These are phyloP conservation scores for Odontocerum albicorne DNA, from an alignment of 2,888 invertebrate species.

Conservation along the genomic window DNA sequence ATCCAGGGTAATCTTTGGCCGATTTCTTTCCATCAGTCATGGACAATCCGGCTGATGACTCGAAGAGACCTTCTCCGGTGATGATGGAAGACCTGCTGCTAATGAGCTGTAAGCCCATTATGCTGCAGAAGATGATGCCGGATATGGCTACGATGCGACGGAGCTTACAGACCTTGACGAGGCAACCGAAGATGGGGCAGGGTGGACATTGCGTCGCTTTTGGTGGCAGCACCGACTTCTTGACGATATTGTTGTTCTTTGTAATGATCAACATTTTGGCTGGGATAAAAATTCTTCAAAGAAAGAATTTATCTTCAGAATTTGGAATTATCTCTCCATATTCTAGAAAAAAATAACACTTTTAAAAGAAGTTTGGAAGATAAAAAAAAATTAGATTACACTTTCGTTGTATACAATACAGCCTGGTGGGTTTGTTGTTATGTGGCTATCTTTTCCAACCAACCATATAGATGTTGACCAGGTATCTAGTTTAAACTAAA, in stretches of 20 bases:
- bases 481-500: too few relatives aligned
- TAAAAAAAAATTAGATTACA: too few relatives aligned
- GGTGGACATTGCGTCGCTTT: background rate
- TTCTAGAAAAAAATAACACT: too few relatives aligned
- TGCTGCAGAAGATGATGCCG: slow-evolving; percentile 9
- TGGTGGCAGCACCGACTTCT: background rate
- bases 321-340: too few relatives aligned
- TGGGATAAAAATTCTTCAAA: background rate
- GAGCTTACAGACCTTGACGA: slow-evolving; percentile 19
- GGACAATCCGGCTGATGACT: background rate
- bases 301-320: too few relatives aligned
- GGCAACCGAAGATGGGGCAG: slow-evolving; percentile 2
- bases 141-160: slow-evolving; percentile 7
- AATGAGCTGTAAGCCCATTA: slow-evolving; percentile 1
- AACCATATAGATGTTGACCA: too few relatives aligned
- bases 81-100: slow-evolving; percentile 1
- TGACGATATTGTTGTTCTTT: background rate
- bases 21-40: slow-evolving; percentile 40
- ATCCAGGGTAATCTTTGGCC: slow-evolving; percentile 48
- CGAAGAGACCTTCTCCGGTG: background rate
- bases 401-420: too few relatives aligned
- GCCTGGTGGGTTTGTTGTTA: too few relatives aligned
- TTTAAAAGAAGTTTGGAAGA: too few relatives aligned
- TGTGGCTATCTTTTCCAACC: too few relatives aligned
- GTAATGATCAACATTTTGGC: background rate